Percentiles rank a stretch among this genome's conserved stretches.
Conservation (phyloP, 2,888 invertebrate species). For the Epicampocera succincta region DNA sequence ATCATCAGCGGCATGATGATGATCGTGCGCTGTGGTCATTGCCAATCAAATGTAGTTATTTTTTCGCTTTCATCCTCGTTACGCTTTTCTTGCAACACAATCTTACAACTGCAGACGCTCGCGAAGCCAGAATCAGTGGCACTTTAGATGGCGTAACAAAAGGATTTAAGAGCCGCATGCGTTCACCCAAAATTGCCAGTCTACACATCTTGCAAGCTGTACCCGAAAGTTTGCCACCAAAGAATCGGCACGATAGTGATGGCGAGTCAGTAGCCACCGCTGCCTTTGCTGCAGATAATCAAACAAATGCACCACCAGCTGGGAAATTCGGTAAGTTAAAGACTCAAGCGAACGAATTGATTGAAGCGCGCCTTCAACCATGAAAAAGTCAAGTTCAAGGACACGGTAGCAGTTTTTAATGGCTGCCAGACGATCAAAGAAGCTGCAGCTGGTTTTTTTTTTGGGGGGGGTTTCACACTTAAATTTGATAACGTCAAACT, state of each 20-base stretch:
- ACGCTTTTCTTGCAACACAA: slow-evolving; percentile 57
- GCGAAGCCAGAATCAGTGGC: slow-evolving; percentile 37
- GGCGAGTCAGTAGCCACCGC: background rate
- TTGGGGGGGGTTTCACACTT: no score
- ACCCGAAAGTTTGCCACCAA: slow-evolving; percentile 67
- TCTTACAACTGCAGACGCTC: background rate
- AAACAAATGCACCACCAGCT: slow-evolving; percentile 39
- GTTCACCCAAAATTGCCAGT: slow-evolving; percentile 70
- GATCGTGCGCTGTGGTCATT: slow-evolving; percentile 50
- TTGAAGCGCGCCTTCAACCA: no score
- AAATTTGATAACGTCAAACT: no score
- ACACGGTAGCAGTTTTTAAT: slow-evolving; percentile 4
- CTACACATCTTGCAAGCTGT: slow-evolving; percentile 70
- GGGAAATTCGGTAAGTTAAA: slow-evolving; percentile 65
- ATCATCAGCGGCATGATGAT: slow-evolving; percentile 1
- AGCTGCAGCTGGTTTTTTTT: no score
- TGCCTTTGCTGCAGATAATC: slow-evolving; percentile 38
- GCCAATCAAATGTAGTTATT: slow-evolving; percentile 52
- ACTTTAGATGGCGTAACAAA: slow-evolving; percentile 58
- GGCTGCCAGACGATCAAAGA: no score
- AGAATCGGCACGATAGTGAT: slow-evolving; percentile 17
- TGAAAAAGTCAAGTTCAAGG: slow-evolving; percentile 43
- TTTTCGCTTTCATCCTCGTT: slow-evolving; percentile 59
- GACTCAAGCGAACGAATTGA: background rate
- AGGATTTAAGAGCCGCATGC: slow-evolving; percentile 71